Evolutionary conservation across 2,113 vertebrate genomes (phyloP).

Genomic region (Pseudolaguvia tuberculata): DNA sequence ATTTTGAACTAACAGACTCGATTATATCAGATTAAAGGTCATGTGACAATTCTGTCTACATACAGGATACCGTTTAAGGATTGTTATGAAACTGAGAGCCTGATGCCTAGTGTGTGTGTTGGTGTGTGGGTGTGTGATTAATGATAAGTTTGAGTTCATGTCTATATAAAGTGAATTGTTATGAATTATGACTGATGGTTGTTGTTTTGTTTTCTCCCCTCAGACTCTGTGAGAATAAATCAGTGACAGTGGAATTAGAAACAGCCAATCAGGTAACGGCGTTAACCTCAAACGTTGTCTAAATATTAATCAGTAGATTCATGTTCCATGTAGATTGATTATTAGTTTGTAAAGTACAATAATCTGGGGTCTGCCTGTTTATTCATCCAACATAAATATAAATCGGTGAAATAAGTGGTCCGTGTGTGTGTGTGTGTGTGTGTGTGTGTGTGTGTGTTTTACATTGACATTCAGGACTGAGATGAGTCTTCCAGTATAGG

Average conservation of each 20-base stretch:
- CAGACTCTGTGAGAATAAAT: slow-evolving; percentile 81
- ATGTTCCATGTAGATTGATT: background rate
- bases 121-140: background rate
- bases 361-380: background rate
- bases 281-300: background rate
- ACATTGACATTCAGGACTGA: background rate
- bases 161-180: background rate
- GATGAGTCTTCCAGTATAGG: background rate
- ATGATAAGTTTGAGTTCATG: background rate
- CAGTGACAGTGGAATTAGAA: slow-evolving; percentile 83
- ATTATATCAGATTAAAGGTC: slow-evolving; percentile 58
- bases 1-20: slow-evolving; percentile 41
- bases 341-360: background rate
- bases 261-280: slow-evolving; percentile 82
- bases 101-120: slow-evolving; percentile 14
- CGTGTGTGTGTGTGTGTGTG: background rate
- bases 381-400: background rate
- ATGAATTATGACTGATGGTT: background rate
- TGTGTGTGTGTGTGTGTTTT: no score
- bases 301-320: background rate
- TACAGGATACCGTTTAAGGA: slow-evolving; percentile 34
- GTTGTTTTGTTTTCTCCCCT: slow-evolving; percentile 31
- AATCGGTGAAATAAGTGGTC: background rate
- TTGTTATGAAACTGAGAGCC: slow-evolving; percentile 50
- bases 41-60: slow-evolving; percentile 50